A percentile compares a stretch with the other conserved stretches of the same genome.
Evolutionary conservation across 2,113 vertebrate genomes (phyloP).

Genomic region (Garra rufa): DNA sequence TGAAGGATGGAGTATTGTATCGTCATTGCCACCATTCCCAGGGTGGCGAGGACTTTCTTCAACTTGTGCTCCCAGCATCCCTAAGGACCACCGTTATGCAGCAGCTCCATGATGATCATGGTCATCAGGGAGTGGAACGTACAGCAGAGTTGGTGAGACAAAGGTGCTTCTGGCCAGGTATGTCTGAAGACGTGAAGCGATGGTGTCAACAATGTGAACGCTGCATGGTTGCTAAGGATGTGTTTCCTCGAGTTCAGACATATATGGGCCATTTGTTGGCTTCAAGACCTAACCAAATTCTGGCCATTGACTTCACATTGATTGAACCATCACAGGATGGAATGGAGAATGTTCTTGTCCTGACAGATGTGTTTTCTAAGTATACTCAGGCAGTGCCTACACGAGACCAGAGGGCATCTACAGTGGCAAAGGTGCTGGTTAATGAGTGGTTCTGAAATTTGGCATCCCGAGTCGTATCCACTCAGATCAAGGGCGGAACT

Average conservation of each 20-base stretch:
- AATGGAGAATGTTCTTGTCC: background rate
- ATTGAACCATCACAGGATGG: background rate
- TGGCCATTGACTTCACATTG: background rate
- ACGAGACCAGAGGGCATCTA: background rate
- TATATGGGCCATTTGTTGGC: background rate
- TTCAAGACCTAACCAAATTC: background rate
- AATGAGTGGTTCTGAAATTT: background rate
- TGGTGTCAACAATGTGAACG: background rate
- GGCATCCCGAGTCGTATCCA: too few relatives aligned
- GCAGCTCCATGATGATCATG: conserved; percentile 2
- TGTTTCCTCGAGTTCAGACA: background rate
- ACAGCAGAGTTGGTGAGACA: background rate
- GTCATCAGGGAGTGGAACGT: background rate
- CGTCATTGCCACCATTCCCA: background rate
- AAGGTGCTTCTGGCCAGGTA: background rate
- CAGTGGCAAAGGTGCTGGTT: background rate
- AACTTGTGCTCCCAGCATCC: background rate
- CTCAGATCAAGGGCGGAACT: too few relatives aligned
- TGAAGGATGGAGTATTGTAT: background rate
- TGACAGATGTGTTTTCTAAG: background rate
- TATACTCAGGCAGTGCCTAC: background rate
- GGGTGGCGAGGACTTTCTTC: background rate
- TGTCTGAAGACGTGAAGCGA: background rate
- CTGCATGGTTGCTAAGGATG: background rate
- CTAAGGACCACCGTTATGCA: background rate